These are phyloP conservation scores for Lamellibrachia luymesi DNA, from an alignment of 1,140 invertebrate genomes.

Conservation along the genomic window DNA sequence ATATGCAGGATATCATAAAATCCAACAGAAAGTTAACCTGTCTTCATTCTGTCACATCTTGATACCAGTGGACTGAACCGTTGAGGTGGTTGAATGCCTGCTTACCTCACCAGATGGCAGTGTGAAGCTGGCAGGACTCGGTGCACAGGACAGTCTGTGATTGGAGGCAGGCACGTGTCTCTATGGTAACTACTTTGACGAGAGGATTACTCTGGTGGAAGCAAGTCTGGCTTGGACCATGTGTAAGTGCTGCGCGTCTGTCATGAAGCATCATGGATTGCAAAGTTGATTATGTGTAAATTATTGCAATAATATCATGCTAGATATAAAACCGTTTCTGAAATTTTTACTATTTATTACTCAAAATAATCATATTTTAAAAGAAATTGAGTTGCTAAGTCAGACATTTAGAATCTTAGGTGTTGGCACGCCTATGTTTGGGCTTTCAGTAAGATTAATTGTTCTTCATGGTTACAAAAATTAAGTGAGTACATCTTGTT, in stretches of 20 bases:
- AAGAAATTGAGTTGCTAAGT: neutral
- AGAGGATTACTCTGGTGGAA: too few relatives aligned
- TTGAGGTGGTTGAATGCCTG: too few relatives aligned
- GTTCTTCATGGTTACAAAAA: neutral
- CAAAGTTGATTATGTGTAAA: neutral
- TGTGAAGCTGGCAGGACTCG: constrained; percentile 90
- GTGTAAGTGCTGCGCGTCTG: constrained; percentile 57
- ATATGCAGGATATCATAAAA: too few relatives aligned
- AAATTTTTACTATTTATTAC: too few relatives aligned
- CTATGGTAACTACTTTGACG: constrained; percentile 94
- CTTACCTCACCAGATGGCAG: too few relatives aligned
- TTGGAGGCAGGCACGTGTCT: constrained; percentile 96
- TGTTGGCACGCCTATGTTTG: neutral
- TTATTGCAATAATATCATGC: too few relatives aligned
- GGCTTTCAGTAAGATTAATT: neutral
- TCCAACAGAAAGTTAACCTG: too few relatives aligned
- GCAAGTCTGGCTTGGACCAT: constrained; percentile 90
- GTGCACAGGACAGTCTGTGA: constrained; percentile 78
- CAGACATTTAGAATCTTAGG: too few relatives aligned
- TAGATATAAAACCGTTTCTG: neutral
- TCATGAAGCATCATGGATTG: neutral
- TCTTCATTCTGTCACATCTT: constrained; percentile 67
- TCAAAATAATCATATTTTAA: neutral
- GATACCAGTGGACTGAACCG: constrained; percentile 68
- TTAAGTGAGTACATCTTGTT: neutral